Evolutionary conservation across 2,113 vertebrate genomes (phyloP), one percentile per base, ranked within the genome.

Genomic region (Lagopus leucura): DNA sequence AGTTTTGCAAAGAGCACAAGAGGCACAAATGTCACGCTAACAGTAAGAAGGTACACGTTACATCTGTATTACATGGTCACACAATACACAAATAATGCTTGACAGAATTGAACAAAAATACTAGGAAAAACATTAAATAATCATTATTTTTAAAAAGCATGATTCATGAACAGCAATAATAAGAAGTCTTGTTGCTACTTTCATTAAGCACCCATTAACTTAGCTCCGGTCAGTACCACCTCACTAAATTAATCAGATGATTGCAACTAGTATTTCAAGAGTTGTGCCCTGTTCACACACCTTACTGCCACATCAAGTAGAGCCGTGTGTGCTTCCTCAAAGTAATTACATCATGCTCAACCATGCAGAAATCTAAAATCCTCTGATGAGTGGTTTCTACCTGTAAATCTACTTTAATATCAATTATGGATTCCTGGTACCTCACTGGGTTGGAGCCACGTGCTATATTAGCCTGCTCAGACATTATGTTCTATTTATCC

Each of bases 401-500:
- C 34, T 55, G 11, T 65, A 90, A 84, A 52, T 74, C 27, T 38
- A 75, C 89, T 93, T 89, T 76, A 88, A 60, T 81, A 88, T 36
- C 82, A 90, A 79, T 70, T 54, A 91, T 7, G 6, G 48, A 91
- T 80, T 88, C 90, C 76, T 90, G 34, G 7, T 76, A 93, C 86
- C 19, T 67, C 58, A 87, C 21, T 63, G 2, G 89, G 75, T 54
- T 71, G 45, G 42, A 87, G 34, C 36, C 88, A 73, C 70, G 15
- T 25, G 15, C 71, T 80, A 50, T 38, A 92, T 14, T 71, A 40
- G 64, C 43, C 64, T 77, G 42, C 70, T 96, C 73, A 86, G 55
- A 94, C 72, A 66, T 54, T 77, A 63, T 36, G 36, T 80, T 84
- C 47, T 86, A 80, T 69, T 94, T 91, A 92, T 69, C 50, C 71